A percentile compares a stretch with the other conserved stretches of the same genome.
Evolutionary conservation across 2,888 invertebrate species (phyloP).

Genomic region (Cephus runcator): DNA sequence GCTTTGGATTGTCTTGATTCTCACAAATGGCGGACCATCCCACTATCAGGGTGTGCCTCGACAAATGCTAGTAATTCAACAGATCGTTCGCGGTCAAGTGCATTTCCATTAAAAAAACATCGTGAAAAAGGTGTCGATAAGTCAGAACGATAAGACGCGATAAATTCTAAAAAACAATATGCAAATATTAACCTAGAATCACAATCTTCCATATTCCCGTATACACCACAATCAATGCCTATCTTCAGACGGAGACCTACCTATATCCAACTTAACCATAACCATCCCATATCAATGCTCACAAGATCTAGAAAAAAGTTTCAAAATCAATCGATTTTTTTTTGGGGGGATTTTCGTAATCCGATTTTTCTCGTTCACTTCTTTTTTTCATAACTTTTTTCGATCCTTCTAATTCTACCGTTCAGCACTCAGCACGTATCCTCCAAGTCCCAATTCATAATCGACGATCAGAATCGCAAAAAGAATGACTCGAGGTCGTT

Average conservation of each 20-base stretch:
- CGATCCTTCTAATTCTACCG: neutral
- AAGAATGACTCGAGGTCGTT: slow-evolving; percentile 22
- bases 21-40: neutral
- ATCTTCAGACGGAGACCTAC: too few relatives aligned
- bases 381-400: too few relatives aligned
- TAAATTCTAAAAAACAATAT: neutral
- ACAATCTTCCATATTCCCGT: too few relatives aligned
- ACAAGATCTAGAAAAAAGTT: too few relatives aligned
- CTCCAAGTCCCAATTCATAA: neutral
- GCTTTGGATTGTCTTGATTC: neutral
- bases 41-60: slow-evolving; percentile 3
- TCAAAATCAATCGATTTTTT: too few relatives aligned
- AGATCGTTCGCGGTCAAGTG: slow-evolving; percentile 22
- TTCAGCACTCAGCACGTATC: neutral
- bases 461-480: slow-evolving; percentile 10
- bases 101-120: slow-evolving; percentile 18
- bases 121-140: slow-evolving; percentile 30
- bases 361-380: too few relatives aligned
- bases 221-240: too few relatives aligned
- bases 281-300: too few relatives aligned
- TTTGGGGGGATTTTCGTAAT: too few relatives aligned
- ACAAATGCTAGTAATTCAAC: slow-evolving; percentile 19
- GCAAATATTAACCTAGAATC: too few relatives aligned
- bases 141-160: neutral
- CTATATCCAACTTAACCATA: too few relatives aligned